Base-by-base conservation (phyloP, 2,797 vertebrate species). In the Chaenodraco wilsoni region DNA sequence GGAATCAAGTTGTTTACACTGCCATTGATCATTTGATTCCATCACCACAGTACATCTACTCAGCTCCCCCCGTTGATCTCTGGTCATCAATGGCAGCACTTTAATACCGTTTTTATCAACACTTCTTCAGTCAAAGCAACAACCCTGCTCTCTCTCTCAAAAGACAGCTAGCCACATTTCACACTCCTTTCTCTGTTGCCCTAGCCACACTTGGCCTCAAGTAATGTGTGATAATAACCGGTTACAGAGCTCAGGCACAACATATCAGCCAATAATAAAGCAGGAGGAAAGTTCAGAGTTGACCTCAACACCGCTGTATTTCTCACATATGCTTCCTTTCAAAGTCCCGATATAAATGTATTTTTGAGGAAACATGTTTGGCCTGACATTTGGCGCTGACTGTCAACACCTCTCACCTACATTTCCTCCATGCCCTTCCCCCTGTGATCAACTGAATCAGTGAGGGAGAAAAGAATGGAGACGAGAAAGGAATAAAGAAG, bases 181-280 rank as follows among this genome's bases (percentile, higher is more conserved):
- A 48, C 6, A 23, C 15, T 64, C 45, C 15, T n/a, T n/a, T 58
- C 48, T 68, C 13, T 11, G 14, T 46, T 54, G 61, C 40, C 40
- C 49, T 74, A 6, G 5, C 56, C 51, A 54, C 79, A 83, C 82
- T 23, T 81, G 62, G 54, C 54, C 12, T 27, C 40, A 54, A 72
- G 71, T 67, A 72, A 75, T 49, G 69, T 54, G 79, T 54, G 65
- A 74, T 77, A 81, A 84, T 76, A 78, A 82, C 67, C 60, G 71
- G 52, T 41, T 37, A 16, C 21, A 54, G 33, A 5, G 33, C 71
- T 78, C 37, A 52, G 37, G 48, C 62, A 81, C 78, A 76, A 75
- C 74, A 81, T 67, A 70, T 49, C 8, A 9, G 15, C 40, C 62
- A 74, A 82, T 74, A 51, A 72, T 50, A 73, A 17, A 37, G 27